These are phyloP conservation scores for Paratrypauchen microcephalus DNA, from an alignment of 2,797 vertebrate genomes.

Conservation along the genomic window DNA sequence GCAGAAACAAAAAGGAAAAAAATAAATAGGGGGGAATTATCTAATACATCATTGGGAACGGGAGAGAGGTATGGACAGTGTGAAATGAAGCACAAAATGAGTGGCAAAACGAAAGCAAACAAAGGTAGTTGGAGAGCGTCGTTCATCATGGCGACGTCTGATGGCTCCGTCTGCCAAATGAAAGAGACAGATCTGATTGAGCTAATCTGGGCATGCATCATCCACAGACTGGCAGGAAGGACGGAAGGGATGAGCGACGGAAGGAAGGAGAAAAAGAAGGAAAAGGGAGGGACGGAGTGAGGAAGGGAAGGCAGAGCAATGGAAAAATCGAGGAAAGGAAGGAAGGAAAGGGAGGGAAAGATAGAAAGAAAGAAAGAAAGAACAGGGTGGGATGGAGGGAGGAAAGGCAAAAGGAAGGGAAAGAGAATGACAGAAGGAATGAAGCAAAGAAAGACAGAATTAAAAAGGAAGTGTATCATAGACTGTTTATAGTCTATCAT, in stretches of 20 bases:
- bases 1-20: conserved; percentile 4
- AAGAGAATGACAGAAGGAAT: neutral
- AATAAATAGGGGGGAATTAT: conserved; percentile 25
- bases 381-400: neutral
- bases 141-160: conserved; percentile 45
- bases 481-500: too few relatives aligned
- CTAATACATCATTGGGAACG: conserved; percentile 21
- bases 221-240: conserved; percentile 14
- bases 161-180: conserved; percentile 41
- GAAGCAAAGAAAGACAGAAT: neutral
- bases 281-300: conserved; percentile 1
- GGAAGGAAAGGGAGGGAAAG: neutral
- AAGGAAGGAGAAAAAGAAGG: conserved; percentile 13
- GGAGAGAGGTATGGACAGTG: conserved; percentile 24
- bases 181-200: conserved; percentile 43
- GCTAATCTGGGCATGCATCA: conserved; percentile 53
- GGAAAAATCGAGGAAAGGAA: neutral
- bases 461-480: neutral
- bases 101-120: conserved; percentile 41
- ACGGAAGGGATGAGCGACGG: neutral
- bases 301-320: neutral
- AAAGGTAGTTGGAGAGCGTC: conserved; percentile 30
- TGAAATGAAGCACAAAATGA: conserved; percentile 55
- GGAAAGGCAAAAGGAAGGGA: neutral
- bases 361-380: neutral